Evolutionary conservation across 1,140 invertebrate species (phyloP).

Genomic region (Tribolium castaneum): DNA sequence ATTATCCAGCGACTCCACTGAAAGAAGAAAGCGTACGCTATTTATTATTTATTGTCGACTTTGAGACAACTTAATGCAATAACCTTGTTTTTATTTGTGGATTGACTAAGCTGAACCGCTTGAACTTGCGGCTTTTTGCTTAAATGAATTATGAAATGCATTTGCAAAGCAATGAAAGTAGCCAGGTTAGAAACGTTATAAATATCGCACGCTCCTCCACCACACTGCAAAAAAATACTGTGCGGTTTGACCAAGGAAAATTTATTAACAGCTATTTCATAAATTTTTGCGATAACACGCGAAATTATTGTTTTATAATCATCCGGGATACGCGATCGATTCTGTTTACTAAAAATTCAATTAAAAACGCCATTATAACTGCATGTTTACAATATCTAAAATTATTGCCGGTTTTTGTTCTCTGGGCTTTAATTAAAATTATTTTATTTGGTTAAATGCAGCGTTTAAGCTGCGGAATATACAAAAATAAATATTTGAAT

Average conservation of each 20-base stretch:
- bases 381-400: neutral
- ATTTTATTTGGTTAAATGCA: constrained; percentile 36
- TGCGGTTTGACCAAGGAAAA: neutral
- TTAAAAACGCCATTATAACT: neutral
- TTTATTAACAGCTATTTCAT: neutral
- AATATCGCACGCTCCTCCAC: neutral
- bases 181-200: constrained; percentile 24
- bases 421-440: constrained; percentile 14
- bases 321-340: neutral
- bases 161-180: constrained; percentile 40
- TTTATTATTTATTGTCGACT: constrained; percentile 42
- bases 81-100: constrained; percentile 38
- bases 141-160: constrained; percentile 42
- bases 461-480: neutral
- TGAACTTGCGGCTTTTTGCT: constrained; percentile 29
- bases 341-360: constrained; percentile 14
- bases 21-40: constrained; percentile 30
- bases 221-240: neutral
- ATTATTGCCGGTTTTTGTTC: neutral
- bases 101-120: constrained; percentile 32
- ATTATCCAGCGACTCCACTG: constrained; percentile 31
- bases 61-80: constrained; percentile 42
- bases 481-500: constrained; percentile 38
- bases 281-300: neutral
- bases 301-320: neutral